A percentile compares a stretch with the other conserved stretches of the same genome.
Conservation (phyloP, 1,140 invertebrate species). For the Heterodera schachtii region DNA sequence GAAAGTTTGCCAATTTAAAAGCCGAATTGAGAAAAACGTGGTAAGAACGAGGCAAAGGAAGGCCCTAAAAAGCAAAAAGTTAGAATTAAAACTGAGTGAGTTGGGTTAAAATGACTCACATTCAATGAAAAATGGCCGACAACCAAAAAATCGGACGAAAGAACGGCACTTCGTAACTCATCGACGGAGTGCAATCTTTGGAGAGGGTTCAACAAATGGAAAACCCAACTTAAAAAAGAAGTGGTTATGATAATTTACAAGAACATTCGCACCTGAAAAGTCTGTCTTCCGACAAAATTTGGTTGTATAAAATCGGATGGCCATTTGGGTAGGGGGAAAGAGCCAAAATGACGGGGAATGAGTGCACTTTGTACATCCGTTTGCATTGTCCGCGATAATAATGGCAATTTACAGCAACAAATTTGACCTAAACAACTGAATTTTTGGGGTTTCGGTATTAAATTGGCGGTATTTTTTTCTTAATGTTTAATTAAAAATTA, state of each 20-base stretch:
- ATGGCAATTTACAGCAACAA: constrained; percentile 26
- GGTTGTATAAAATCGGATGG: constrained; percentile 23
- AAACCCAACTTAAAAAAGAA: constrained; percentile 19
- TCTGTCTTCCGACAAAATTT: constrained; percentile 14
- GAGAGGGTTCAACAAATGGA: constrained; percentile 18
- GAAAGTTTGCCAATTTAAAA: background rate
- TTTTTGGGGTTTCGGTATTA: background rate
- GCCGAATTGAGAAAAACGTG: constrained; percentile 22
- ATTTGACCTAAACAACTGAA: constrained; percentile 21
- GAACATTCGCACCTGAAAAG: constrained; percentile 17
- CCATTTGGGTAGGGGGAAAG: constrained; percentile 15
- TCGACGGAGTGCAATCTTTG: constrained; percentile 6
- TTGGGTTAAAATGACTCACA: background rate
- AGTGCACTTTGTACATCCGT: constrained; percentile 23
- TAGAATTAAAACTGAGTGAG: too few species aligned
- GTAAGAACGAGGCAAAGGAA: constrained; percentile 20
- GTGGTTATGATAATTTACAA: background rate
- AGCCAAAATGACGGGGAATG: constrained; percentile 26
- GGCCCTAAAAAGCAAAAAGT: background rate
- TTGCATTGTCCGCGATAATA: constrained; percentile 16
- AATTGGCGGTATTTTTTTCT: background rate
- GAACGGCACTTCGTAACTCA: background rate
- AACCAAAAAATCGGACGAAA: constrained; percentile 21
- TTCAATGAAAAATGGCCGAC: constrained; percentile 16
- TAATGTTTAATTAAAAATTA: background rate